These are phyloP conservation scores for Mormyrops attenuatus DNA, from an alignment of 2,797 vertebrate genomes.

Conservation along the genomic window DNA sequence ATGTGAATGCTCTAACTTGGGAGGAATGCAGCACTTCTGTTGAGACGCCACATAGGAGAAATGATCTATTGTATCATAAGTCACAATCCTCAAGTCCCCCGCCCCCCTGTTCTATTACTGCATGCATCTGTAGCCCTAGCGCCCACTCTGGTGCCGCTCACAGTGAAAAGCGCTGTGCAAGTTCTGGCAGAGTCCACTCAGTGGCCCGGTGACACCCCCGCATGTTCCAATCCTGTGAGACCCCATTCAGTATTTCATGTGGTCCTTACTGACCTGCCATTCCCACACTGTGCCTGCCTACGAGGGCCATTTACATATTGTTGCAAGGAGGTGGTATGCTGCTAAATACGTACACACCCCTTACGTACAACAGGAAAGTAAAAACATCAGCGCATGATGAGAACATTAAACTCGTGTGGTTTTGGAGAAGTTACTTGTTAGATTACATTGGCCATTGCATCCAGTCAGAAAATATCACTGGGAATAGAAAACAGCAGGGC, in stretches of 20 bases:
- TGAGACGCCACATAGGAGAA: not conserved
- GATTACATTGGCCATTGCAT: not conserved
- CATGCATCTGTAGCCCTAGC: not conserved
- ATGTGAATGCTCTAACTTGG: not conserved
- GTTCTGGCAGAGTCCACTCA: not conserved
- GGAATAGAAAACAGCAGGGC: not conserved
- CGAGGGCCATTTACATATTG: constrained; percentile 18
- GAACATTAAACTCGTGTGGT: not conserved
- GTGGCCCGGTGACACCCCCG: not conserved
- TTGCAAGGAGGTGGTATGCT: constrained; percentile 10
- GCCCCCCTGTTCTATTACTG: not conserved
- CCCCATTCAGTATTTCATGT: not conserved
- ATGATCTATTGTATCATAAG: constrained; percentile 14
- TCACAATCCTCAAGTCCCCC: not conserved
- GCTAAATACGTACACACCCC: constrained; percentile 26
- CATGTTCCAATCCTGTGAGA: not conserved
- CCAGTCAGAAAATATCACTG: not conserved
- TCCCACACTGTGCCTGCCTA: constrained; percentile 27
- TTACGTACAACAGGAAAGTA: not conserved
- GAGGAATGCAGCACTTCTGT: constrained; percentile 9
- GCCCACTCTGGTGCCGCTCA: not conserved
- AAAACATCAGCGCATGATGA: not conserved
- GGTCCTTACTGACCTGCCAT: not conserved
- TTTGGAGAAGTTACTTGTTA: not conserved
- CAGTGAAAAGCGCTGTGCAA: constrained; percentile 15